Evolutionary conservation across 2,888 invertebrate species (phyloP).

Genomic region (Drosophila stalkeri): DNA sequence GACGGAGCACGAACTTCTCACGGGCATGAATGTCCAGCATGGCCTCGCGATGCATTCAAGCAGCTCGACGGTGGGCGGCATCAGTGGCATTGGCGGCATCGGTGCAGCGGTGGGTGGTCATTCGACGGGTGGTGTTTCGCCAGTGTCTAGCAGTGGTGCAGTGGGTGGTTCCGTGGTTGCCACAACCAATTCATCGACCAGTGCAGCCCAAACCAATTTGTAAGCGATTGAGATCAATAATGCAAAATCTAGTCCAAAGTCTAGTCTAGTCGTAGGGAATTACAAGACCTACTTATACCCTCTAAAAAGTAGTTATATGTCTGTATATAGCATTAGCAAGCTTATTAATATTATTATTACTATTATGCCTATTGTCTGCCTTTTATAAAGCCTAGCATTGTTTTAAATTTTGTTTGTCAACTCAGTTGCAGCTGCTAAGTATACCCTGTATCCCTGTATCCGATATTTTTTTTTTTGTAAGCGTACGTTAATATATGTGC

Average conservation of each 20-base stretch:
- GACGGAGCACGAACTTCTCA: constrained; percentile 84
- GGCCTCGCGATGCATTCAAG: constrained; percentile 38
- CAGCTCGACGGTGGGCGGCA: constrained; percentile 20
- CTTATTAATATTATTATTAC: constrained; percentile 19
- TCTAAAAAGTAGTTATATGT: constrained; percentile 3
- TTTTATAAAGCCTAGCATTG: constrained; percentile 40
- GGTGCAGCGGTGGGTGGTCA: constrained; percentile 24
- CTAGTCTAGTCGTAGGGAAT: neutral
- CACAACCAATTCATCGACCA: neutral
- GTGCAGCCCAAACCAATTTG: constrained; percentile 58
- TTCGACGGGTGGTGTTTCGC: constrained; percentile 16
- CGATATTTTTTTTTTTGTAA: too few relatives aligned
- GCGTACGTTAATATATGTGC: neutral
- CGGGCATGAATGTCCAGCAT: constrained; percentile 63
- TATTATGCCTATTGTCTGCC: constrained; percentile 39
- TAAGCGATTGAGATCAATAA: neutral
- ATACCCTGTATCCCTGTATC: too few relatives aligned
- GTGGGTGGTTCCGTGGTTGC: neutral
- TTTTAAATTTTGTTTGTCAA: constrained; percentile 10
- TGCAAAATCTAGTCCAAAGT: neutral
- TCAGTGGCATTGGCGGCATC: constrained; percentile 32
- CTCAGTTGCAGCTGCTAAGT: constrained; percentile 3
- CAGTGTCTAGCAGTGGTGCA: neutral
- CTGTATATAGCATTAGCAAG: constrained; percentile 35
- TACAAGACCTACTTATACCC: constrained; percentile 5